Base-by-base conservation (phyloP, 2,888 invertebrate genomes). In the Mimumesa dahlbomi region DNA sequence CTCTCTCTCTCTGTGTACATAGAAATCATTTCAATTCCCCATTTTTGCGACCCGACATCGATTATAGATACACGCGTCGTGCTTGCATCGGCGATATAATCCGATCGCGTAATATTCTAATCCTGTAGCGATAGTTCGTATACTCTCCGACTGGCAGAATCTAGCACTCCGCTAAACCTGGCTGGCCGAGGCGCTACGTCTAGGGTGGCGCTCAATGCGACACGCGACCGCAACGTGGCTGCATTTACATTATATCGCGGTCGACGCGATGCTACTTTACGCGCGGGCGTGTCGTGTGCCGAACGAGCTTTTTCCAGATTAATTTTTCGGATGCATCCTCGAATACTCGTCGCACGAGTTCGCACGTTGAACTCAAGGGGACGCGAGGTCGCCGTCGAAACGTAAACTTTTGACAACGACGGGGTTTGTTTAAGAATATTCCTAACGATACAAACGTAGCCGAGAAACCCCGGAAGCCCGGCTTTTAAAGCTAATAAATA, bases 251-350 rank as follows among this genome's bases (percentile, higher is more conserved):
- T 80, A 80, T 63, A 65, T 65, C 79, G 76, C 68, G 67, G 77
- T 80, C 59, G 73, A 64, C 77, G 73, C 67, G 68, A 72, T 38
- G 73, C 68, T 75, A 58, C 62, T 67, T n/a, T 52, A 40, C 73
- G 71, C 79, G 79, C 81, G 69, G 79, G 77, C 79, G 81, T 81
- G 75, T 76, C 75, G 75, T 77, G 72, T 80, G 61, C 72, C 73
- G 73, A 67, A 75, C 75, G 77, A 69, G 74, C 87, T 84, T 87
- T 87, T 84, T 85, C 84, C 73, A 85, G 84, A 88, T 88, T 88
- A 88, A 88, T 88, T 87, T 85, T 85, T 85, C 79, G 84, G 70
- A 71, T 70, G 70, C 29, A 21, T 18, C 31, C 42, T 11, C 21
- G 13, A 34, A 43, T 22, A 9, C 2, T 22, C 29, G 14, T 14